phyloP scores from a whole-genome alignment of 2,113 vertebrate genomes.

The Boulengeromyrus knoepffleri region DNA sequence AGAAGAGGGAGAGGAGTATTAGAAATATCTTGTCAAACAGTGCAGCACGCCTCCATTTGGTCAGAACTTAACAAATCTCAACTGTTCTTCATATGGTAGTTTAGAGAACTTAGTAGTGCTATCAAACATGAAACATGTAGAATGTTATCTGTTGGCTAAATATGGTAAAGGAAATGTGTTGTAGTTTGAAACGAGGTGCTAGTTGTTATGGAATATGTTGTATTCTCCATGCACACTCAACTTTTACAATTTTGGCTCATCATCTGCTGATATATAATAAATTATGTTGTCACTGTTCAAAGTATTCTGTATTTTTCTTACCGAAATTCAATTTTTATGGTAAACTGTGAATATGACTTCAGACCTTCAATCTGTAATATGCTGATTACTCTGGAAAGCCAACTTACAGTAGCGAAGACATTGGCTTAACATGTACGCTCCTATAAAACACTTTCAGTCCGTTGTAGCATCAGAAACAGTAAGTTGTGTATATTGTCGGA shows the following conservation, averaged over 20 bases:
- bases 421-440: not conserved
- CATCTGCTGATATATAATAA: not conserved
- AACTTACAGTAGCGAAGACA: not conserved
- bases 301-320: not conserved
- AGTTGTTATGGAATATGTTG: not conserved
- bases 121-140: not conserved
- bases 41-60: not conserved
- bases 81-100: not conserved
- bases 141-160: not conserved
- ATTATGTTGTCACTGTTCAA: not conserved
- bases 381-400: not conserved
- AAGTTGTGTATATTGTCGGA: not conserved
- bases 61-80: not conserved
- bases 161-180: not conserved
- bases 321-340: not conserved
- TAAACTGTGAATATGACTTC: not conserved
- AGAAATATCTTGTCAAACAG: not conserved
- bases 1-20: slow-evolving; percentile 19
- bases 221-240: not conserved
- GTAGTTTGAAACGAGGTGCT: not conserved
- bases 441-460: not conserved
- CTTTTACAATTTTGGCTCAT: not conserved
- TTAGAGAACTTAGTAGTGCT: not conserved
- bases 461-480: not conserved
- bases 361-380: not conserved